Conservation (phyloP, 2,797 vertebrate genomes). For the Enteromius paludinosus region DNA sequence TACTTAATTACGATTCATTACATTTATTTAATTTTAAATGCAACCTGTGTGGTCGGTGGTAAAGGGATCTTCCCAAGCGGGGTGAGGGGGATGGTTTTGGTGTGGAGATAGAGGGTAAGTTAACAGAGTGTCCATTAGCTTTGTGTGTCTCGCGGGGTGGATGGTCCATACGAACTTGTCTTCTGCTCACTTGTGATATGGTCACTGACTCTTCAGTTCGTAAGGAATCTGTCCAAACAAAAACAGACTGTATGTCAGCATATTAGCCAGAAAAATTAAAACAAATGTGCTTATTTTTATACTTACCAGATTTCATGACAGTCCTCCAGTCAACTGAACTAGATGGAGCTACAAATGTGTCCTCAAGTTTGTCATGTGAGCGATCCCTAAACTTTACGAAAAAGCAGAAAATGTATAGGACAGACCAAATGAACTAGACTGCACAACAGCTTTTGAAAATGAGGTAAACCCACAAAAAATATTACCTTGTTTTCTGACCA, state of each 20-base stretch:
- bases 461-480: neutral
- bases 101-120: conserved; percentile 57
- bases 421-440: conserved; percentile 18
- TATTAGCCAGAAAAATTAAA: neutral
- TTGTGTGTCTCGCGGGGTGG: conserved; percentile 73
- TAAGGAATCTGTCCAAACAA: conserved; percentile 63
- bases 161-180: conserved; percentile 71
- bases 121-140: conserved; percentile 79
- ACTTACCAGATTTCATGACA: conserved; percentile 73
- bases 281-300: neutral
- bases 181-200: conserved; percentile 72
- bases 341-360: conserved; percentile 74
- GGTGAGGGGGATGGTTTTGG: conserved; percentile 68
- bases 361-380: conserved; percentile 59
- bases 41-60: conserved; percentile 65
- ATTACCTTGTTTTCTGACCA: conserved; percentile 69
- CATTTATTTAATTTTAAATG: neutral
- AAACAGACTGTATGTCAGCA: neutral
- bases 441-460: neutral
- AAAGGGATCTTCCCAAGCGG: conserved; percentile 77
- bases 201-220: conserved; percentile 68
- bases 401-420: neutral
- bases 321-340: conserved; percentile 77
- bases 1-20: neutral
- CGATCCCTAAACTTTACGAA: conserved; percentile 63